Conservation (phyloP, 2,888 invertebrate species). For the Eurytoma adleriae region DNA sequence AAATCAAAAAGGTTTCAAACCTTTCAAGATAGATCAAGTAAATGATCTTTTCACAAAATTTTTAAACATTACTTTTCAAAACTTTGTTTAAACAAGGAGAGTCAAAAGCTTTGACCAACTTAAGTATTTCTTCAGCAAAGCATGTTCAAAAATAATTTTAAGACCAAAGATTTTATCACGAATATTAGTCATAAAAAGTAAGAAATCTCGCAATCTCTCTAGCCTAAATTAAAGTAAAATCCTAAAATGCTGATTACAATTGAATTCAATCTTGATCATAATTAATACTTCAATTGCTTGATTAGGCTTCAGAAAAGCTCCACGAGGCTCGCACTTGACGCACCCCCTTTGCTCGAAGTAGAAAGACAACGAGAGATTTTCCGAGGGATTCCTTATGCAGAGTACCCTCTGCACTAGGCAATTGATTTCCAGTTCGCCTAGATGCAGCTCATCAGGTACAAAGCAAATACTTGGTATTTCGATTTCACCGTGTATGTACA, state of each 20-base stretch:
- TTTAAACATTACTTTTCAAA: too few species aligned
- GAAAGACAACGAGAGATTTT: constrained; percentile 74
- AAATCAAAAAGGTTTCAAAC: too few species aligned
- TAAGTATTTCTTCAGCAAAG: too few species aligned
- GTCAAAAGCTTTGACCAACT: too few species aligned
- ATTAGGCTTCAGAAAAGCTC: constrained; percentile 74
- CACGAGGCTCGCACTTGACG: constrained; percentile 75
- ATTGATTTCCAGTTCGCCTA: constrained; percentile 76
- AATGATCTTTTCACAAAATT: too few species aligned
- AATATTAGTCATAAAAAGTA: too few species aligned
- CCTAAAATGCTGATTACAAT: constrained; percentile 52
- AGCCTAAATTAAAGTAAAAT: too few species aligned
- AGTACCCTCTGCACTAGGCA: constrained; percentile 73
- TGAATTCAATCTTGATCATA: constrained; percentile 59
- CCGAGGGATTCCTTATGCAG: constrained; percentile 76
- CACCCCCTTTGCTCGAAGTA: constrained; percentile 74
- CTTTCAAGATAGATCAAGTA: too few species aligned
- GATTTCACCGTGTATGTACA: constrained; percentile 79
- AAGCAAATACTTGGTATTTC: constrained; percentile 77
- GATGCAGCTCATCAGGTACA: constrained; percentile 76
- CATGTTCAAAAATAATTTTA: too few species aligned
- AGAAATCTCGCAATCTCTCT: too few species aligned
- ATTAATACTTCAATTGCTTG: constrained; percentile 67
- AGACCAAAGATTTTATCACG: too few species aligned
- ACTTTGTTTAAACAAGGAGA: too few species aligned